Evolutionary conservation across 2,888 invertebrate species (phyloP), one percentile per base, ranked within the genome.

Genomic region (Athalia rosae): DNA sequence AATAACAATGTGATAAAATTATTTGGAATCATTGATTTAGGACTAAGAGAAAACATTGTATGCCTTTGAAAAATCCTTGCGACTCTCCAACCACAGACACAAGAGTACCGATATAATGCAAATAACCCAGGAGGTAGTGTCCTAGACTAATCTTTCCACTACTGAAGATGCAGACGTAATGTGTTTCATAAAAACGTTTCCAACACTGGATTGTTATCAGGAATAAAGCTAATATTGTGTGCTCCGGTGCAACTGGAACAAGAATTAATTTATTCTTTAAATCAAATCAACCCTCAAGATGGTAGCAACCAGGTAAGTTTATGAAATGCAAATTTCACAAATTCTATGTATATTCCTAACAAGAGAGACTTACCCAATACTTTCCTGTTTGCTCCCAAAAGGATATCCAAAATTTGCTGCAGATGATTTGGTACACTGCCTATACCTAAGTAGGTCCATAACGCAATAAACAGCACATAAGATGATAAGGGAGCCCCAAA

Each of bases 151-250:
- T 97, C 87, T 93, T 94, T 77, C 94, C 93, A 73, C 94, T 91
- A 0, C 96, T 96, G 88, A 95, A 98, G 43, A 98, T 93, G 88
- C 95, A 96, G 41, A 98, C 90, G 86, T 90, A 95, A 83, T 94
- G 92, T 0, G 96, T 95, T 90, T 98, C 98, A 84, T 96, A 96
- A 79, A 95, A 93, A 82, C 98, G 92, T 82, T 96, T 92, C 69
- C 91, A 90, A 79, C 95, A 94, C 86, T 97, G 97, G 43, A 95
- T 79, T 0, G 93, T 92, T 0, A 96, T 87, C 15, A 97, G 89
- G 3, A 90, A 81, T 59, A 93, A 87, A 0, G 93, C 94, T 50
- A 95, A 85, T 2, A 94, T 85, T 0, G 93, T 92, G 59, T 93
- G 91, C 64, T 91, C 90, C 8, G 92, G 90, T 59, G 92, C 91